Base-by-base conservation (phyloP, 2,113 vertebrate genomes). In the Empidonax traillii region DNA sequence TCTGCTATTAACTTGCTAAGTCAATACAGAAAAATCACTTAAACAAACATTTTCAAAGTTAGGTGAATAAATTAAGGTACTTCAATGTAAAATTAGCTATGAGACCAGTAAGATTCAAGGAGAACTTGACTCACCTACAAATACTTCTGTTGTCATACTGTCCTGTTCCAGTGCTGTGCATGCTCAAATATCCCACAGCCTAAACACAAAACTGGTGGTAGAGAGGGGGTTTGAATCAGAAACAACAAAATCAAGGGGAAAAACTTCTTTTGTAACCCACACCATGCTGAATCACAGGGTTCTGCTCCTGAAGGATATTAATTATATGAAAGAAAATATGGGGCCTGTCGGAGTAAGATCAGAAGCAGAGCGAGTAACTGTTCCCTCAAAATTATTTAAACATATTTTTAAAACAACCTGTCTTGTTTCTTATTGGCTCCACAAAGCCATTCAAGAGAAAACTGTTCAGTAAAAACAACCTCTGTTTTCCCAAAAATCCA, bases 31-130 rank as follows among this genome's bases (percentile, higher is more conserved):
- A 86, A 90, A 94, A 90, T 95, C 76, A 51, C 47, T 86, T 74
- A 72, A 55, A 37, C 66, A 91, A 88, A 95, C 4, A 52, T 93
- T 92, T 94, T 89, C 68, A 55, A 84, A 84, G 51, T 74, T 52
- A 43, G 35, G 9, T 35, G 73, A 89, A 84, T 65, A 75, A 77
- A 89, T 43, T 37, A 74, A 78, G 11, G 19, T 24, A 71, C 16
- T 71, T 72, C 43, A 76, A 0, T 0, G 1, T 31, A 67, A 85
- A 90, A 66, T 16, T 10, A 84, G 56, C 13, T 66, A 4, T 23
- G 41, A 46, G 20, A 71, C 44, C 18, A 51, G 2, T 30, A 27
- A 27, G 20, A 46, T 74, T 77, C 16, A 66, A 88, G 59, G 65
- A 77, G 31, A 87, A 62, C 6, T 37, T 71, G 61, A 46, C 33